A percentile compares a stretch with the other conserved stretches of the same genome.
phyloP scores from a whole-genome alignment of 2,113 vertebrate species.

The Epinephelus fuscoguttatus region DNA sequence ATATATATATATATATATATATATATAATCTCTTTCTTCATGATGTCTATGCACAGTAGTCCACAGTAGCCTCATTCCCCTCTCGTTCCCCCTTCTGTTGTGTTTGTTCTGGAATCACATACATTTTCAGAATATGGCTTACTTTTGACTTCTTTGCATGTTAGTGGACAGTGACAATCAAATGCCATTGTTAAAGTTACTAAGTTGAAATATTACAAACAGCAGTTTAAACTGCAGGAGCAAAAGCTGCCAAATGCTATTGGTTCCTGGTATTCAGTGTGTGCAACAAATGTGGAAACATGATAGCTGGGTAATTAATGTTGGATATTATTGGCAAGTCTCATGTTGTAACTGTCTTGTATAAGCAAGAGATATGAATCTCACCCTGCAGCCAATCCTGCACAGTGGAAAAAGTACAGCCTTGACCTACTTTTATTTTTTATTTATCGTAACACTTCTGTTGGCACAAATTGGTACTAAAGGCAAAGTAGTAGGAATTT shows the following conservation, averaged over 20 bases:
- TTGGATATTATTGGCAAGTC: not conserved
- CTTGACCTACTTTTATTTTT: too few relatives aligned
- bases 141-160: not conserved
- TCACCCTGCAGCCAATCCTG: not conserved
- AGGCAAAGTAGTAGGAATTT: too few relatives aligned
- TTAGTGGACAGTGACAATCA: not conserved
- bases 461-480: too few relatives aligned
- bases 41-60: too few relatives aligned
- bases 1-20: too few relatives aligned
- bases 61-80: too few relatives aligned
- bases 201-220: not conserved
- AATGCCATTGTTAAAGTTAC: not conserved
- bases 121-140: too few relatives aligned
- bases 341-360: not conserved
- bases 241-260: not conserved
- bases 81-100: too few relatives aligned
- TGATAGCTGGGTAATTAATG: not conserved
- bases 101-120: too few relatives aligned
- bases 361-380: conserved; percentile 3
- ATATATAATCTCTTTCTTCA: too few relatives aligned
- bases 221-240: not conserved
- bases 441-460: too few relatives aligned
- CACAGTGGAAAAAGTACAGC: not conserved
- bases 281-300: not conserved
- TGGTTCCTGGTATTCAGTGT: not conserved